Base-by-base conservation (phyloP, 2,888 invertebrate genomes). In the Calephelis perditalis region DNA sequence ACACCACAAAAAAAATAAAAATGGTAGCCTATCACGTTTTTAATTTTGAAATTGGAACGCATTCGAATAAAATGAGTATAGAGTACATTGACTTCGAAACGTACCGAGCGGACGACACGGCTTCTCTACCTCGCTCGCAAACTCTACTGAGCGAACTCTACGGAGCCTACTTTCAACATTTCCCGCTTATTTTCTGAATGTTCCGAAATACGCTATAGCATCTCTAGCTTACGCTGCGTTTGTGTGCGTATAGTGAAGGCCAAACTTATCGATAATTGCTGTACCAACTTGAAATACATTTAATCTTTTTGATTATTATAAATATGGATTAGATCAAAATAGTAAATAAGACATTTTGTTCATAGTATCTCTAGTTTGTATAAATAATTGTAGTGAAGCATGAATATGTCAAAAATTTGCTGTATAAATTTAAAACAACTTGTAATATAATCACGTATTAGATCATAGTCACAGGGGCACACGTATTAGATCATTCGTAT, bases 71-170 rank as follows among this genome's bases (percentile, higher is more conserved):
- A 49, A 37, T 54, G 11, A 54, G 36, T 35, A 54, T 54, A 54
- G 36, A 54, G 54, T 54, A 54, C 54, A 54, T 54, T 54, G 54
- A 54, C 54, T 54, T 54, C 54, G 54, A 7, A 52, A 84, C 85
- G 74, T 81, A 87, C 87, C 86, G 82, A 62, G 73, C 72, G 77
- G 68, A 63, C 65, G 64, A 79, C 77, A 74, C 82, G 79, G 75
- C 80, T 72, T 61, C 65, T 68, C 73, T 67, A 71, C 64, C 74
- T 76, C 82, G 77, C 73, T 77, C 77, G 76, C 70, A 75, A 72
- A 74, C 72, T 74, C 68, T 75, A 79, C 84, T 82, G 78, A 77
- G 74, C 54, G 54, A 52, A 72, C 71, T 70, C 63, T 73, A 73
- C 54, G 35, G 54, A 54, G 54, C 54, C 71, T 72, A 67, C 72